A percentile compares a stretch with the other conserved stretches of the same genome.
phyloP scores from a whole-genome alignment of 1,140 invertebrate species.

The Aphelinus atriplicis region DNA sequence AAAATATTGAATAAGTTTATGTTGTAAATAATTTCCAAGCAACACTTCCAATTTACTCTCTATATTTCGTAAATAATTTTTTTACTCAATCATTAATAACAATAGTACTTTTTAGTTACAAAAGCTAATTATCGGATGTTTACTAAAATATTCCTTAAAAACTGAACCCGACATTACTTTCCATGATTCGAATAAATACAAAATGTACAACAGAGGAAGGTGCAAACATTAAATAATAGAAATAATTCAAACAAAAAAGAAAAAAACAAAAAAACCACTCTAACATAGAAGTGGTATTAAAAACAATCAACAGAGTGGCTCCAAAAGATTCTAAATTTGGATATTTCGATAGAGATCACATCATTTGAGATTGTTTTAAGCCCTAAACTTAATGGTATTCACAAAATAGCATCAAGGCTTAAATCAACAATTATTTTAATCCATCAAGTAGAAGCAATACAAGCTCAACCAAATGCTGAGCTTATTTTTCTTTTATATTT shows the following conservation, averaged over 20 bases:
- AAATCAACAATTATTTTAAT: background rate
- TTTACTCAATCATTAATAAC: conserved; percentile 29
- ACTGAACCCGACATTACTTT: conserved; percentile 29
- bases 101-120: conserved; percentile 24
- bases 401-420: no score
- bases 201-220: conserved; percentile 31
- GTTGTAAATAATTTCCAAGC: conserved; percentile 38
- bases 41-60: conserved; percentile 34
- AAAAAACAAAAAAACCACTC: conserved; percentile 13
- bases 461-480: conserved; percentile 18
- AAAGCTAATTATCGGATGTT: conserved; percentile 29
- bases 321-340: background rate
- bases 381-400: no score
- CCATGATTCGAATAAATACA: conserved; percentile 37
- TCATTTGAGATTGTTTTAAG: no score
- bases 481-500: conserved; percentile 19
- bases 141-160: conserved; percentile 25
- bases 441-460: conserved; percentile 13
- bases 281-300: background rate
- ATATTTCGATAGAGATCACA: no score
- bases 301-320: conserved; percentile 13
- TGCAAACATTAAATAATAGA: conserved; percentile 32
- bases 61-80: conserved; percentile 36
- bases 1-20: conserved; percentile 41
- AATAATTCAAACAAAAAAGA: conserved; percentile 11